Percentiles rank a stretch among this genome's conserved stretches.
Conservation (phyloP, 2,113 vertebrate genomes). For the Gymnocephalus cernua region DNA sequence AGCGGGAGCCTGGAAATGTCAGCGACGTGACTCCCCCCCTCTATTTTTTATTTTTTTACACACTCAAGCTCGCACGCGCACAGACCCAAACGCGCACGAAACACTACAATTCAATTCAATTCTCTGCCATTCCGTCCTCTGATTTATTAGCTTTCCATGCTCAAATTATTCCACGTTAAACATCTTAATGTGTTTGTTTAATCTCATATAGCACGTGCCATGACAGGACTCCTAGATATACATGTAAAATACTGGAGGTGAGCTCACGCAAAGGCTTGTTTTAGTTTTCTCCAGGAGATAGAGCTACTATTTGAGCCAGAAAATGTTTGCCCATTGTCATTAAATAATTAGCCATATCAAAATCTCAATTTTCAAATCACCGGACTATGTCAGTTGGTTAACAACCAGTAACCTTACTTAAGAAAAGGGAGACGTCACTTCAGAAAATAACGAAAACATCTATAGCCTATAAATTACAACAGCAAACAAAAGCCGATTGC, state of each 20-base stretch:
- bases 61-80: slow-evolving; percentile 38
- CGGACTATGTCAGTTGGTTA: slow-evolving; percentile 25
- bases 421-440: neutral
- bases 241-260: slow-evolving; percentile 23
- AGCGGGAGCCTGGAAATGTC: slow-evolving; percentile 89
- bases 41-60: slow-evolving; percentile 66
- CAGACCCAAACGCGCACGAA: slow-evolving; percentile 50
- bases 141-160: slow-evolving; percentile 86
- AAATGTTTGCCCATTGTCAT: neutral
- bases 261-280: neutral
- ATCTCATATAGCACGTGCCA: slow-evolving; percentile 55
- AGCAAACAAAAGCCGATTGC: slow-evolving; percentile 90
- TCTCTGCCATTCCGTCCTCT: slow-evolving; percentile 79
- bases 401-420: neutral
- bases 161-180: slow-evolving; percentile 82
- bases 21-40: slow-evolving; percentile 70
- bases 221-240: slow-evolving; percentile 50
- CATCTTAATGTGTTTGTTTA: slow-evolving; percentile 83
- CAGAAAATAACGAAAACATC: neutral
- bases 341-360: slow-evolving; percentile 29
- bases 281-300: neutral
- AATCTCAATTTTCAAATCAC: slow-evolving; percentile 36
- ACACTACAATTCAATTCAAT: slow-evolving; percentile 76
- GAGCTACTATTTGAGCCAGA: neutral
- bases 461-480: slow-evolving; percentile 50